Percentiles rank a stretch among this genome's conserved stretches.
These are phyloP conservation scores for Cirrhinus molitorella DNA, from an alignment of 2,797 vertebrate species.

Conservation along the genomic window DNA sequence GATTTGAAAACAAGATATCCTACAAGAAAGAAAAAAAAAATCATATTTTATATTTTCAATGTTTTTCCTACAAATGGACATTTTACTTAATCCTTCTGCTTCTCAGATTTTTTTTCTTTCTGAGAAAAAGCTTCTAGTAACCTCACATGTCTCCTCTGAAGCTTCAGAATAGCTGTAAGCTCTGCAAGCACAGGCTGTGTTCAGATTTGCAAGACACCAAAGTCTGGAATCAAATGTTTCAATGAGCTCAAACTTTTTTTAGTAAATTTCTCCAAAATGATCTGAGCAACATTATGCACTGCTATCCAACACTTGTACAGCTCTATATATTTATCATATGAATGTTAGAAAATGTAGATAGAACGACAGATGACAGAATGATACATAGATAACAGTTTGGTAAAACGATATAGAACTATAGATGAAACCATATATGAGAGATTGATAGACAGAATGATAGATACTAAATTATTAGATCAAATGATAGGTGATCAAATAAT, in stretches of 20 bases:
- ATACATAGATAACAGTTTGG: too few relatives aligned
- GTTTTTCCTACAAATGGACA: not conserved
- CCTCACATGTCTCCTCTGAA: slow-evolving; percentile 6
- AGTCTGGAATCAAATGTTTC: slow-evolving; percentile 1
- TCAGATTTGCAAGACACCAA: slow-evolving; percentile 21
- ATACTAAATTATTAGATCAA: too few relatives aligned
- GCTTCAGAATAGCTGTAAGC: slow-evolving; percentile 9
- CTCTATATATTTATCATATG: not conserved
- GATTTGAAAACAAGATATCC: too few relatives aligned
- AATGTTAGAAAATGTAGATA: not conserved
- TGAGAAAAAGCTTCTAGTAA: slow-evolving; percentile 7
- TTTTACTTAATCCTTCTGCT: slow-evolving; percentile 7
- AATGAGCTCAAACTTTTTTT: slow-evolving; percentile 26
- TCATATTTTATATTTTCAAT: not conserved
- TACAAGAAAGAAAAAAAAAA: not conserved
- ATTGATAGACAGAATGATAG: too few relatives aligned
- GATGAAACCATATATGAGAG: too few relatives aligned
- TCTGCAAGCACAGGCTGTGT: slow-evolving; percentile 19
- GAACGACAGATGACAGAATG: not conserved
- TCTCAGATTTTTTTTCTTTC: not conserved
- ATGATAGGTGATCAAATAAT: too few relatives aligned
- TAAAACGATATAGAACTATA: too few relatives aligned
- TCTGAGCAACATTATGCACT: not conserved
- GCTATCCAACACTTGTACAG: not conserved
- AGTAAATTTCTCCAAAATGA: slow-evolving; percentile 8